phyloP scores from a whole-genome alignment of 1,140 invertebrate genomes.

The Nilaparvata lugens region DNA sequence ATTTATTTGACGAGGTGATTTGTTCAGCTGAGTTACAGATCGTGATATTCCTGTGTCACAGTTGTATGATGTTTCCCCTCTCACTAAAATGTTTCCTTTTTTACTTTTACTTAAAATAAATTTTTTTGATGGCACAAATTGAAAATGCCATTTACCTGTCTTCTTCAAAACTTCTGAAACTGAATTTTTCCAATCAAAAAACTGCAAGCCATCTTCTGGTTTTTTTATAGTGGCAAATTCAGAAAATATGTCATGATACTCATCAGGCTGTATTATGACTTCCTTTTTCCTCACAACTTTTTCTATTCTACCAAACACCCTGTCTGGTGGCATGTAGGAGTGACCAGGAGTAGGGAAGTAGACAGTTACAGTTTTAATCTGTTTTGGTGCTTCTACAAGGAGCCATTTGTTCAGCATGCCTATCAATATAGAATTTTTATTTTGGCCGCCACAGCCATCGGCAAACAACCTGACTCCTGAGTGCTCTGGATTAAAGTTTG shows the following conservation, averaged over 20 bases:
- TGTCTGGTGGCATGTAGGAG: slow-evolving; percentile 28
- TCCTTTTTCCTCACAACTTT: slow-evolving; percentile 24
- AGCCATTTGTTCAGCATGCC: slow-evolving; percentile 26
- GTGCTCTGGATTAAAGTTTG: slow-evolving; percentile 16
- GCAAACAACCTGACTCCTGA: slow-evolving; percentile 24
- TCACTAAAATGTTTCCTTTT: background rate
- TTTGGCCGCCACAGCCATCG: slow-evolving; percentile 29
- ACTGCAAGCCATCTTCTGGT: background rate
- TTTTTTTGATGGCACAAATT: slow-evolving; percentile 17
- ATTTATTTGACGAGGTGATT: no score
- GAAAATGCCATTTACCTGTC: slow-evolving; percentile 17
- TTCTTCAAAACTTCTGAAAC: background rate
- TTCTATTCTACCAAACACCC: slow-evolving; percentile 30
- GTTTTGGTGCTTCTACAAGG: slow-evolving; percentile 16
- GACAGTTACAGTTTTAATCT: slow-evolving; percentile 23
- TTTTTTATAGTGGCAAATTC: slow-evolving; percentile 12
- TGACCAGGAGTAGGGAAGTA: slow-evolving; percentile 26
- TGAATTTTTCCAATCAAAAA: slow-evolving; percentile 11
- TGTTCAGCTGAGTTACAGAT: background rate
- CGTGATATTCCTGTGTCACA: background rate
- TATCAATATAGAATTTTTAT: slow-evolving; percentile 31
- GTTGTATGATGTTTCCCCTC: background rate
- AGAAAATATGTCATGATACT: slow-evolving; percentile 18
- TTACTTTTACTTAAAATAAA: slow-evolving; percentile 7
- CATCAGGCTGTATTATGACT: slow-evolving; percentile 16